These are phyloP conservation scores for Actinemys pallida DNA, from an alignment of 2,113 vertebrate genomes.

Conservation along the genomic window DNA sequence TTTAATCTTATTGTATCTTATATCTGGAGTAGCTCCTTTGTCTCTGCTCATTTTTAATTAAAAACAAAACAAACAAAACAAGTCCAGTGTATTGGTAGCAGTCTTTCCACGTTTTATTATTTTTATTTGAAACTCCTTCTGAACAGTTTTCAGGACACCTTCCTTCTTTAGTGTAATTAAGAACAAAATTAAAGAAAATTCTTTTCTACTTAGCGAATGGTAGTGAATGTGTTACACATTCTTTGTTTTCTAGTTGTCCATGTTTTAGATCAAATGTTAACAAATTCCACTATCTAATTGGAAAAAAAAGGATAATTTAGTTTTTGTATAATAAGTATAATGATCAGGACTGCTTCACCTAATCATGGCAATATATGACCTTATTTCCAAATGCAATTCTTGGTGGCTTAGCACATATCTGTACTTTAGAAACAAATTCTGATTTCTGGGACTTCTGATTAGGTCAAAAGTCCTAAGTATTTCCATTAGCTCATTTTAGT, in stretches of 20 bases:
- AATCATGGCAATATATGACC: not conserved
- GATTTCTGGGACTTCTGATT: slow-evolving; percentile 13
- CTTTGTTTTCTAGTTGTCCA: slow-evolving; percentile 20
- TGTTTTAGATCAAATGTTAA: not conserved
- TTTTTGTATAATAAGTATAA: not conserved
- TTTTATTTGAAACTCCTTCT: too few species aligned
- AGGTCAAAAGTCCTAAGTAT: not conserved
- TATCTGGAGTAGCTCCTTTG: too few species aligned
- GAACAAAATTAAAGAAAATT: too few species aligned
- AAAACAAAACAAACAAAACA: too few species aligned
- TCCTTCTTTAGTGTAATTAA: too few species aligned
- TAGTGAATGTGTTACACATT: not conserved
- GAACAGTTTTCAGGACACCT: too few species aligned
- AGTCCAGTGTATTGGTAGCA: too few species aligned
- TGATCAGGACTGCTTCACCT: not conserved
- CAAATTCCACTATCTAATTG: not conserved
- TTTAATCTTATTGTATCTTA: too few species aligned
- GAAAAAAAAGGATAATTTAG: not conserved
- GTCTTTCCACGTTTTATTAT: too few species aligned
- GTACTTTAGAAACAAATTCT: slow-evolving; percentile 17
- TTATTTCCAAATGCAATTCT: not conserved
- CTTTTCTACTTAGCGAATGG: not conserved
- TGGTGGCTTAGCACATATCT: not conserved
- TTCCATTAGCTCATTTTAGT: not conserved
- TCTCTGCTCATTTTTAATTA: too few species aligned